Base-by-base conservation (phyloP, 2,888 invertebrate genomes). In the Macrophya annulata region DNA sequence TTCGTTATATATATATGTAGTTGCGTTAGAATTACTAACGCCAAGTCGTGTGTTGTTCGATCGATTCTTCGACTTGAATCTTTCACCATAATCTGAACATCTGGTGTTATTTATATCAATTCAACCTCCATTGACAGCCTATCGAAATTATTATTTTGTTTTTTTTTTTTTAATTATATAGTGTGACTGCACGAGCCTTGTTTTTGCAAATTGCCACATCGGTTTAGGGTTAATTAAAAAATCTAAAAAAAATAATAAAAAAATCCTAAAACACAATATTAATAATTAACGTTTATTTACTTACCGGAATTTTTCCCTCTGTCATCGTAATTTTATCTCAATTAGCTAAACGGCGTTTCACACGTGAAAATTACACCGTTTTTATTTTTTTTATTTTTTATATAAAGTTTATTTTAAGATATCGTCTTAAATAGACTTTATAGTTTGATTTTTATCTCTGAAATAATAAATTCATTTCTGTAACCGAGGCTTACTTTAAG, bases 231-330 rank as follows among this genome's bases (percentile, higher is more conserved):
- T n/a, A n/a, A n/a, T n/a, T n/a, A n/a, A n/a, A n/a, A 10, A 12
- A 62, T 62, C 4, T 62, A 40, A 40, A 40, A n/a, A 40, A 9
- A 9, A 37, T 17, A 4, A n/a, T 1, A 74, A 17, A 43, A 62
- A 79, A 55, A 59, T 15, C 4, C 43, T 8, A 72, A n/a, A n/a
- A 37, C n/a, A 68, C 68, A 37, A 68, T 62, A 17, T 37, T 37
- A 4, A 12, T 15, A 37, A 68, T 37, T 25, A 9, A 51, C 31
- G 9, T 17, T 77, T 37, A 62, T 81, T 62, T 81, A 81, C 81
- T 81, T 21, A 81, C 81, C 81, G 81, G 81, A 21, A 81, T 62
- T 62, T 81, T 81, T 21, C 51, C 37, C 40, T 81, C 81, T 62
- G 43, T 62, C 59, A 62, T 81, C 40, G 59, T n/a, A 55, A 55